Percentiles rank a stretch among this genome's conserved stretches.
Evolutionary conservation across 2,113 vertebrate species (phyloP).

Genomic region (Campylomormyrus tamandua): DNA sequence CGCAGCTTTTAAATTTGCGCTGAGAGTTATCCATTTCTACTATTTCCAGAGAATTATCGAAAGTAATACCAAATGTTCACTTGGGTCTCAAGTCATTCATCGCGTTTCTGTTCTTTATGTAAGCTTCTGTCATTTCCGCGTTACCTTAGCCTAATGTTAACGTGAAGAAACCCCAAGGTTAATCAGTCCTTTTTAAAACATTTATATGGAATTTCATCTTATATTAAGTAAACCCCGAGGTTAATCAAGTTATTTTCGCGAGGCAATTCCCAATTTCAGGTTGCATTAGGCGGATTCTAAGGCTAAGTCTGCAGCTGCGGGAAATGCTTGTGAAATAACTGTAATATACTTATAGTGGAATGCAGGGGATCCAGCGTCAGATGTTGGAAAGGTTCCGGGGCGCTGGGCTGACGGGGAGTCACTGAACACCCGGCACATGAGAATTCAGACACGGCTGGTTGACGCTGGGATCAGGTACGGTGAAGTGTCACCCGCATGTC

Average conservation of each 20-base stretch:
- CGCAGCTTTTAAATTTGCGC: slow-evolving; percentile 33
- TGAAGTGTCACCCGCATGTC: slow-evolving; percentile 49
- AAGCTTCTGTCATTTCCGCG: not conserved
- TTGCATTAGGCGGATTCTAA: not conserved
- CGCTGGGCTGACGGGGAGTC: not conserved
- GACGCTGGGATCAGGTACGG: slow-evolving; percentile 46
- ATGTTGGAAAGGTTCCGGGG: not conserved
- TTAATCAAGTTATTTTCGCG: slow-evolving; percentile 6
- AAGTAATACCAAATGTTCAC: slow-evolving; percentile 68
- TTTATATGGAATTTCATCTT: slow-evolving; percentile 9
- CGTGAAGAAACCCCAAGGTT: slow-evolving; percentile 6
- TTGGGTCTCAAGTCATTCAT: slow-evolving; percentile 28
- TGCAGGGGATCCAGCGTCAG: not conserved
- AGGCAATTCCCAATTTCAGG: not conserved
- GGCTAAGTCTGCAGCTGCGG: not conserved
- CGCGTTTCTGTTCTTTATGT: slow-evolving; percentile 31
- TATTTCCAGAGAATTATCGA: slow-evolving; percentile 57
- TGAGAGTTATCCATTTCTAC: slow-evolving; percentile 46
- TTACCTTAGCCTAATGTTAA: not conserved
- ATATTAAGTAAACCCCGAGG: not conserved
- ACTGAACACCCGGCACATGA: not conserved
- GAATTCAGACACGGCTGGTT: slow-evolving; percentile 13
- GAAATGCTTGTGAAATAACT: not conserved
- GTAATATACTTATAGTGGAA: not conserved
- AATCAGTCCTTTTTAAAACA: slow-evolving; percentile 3